phyloP scores from a whole-genome alignment of 2,797 vertebrate genomes.

The Uromys caudimaculatus region DNA sequence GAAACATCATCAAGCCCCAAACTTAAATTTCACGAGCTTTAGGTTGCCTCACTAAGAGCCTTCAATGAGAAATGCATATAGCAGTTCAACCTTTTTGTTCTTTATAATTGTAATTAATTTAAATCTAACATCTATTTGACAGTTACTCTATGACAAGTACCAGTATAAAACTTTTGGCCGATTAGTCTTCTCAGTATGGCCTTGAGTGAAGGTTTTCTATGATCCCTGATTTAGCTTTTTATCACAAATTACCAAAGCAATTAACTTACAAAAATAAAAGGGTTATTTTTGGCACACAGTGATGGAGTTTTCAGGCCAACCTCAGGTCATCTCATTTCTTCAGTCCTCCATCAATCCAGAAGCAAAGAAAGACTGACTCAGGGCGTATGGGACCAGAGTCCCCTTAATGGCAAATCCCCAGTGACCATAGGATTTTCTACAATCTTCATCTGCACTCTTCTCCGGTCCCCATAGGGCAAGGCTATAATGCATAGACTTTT shows the following conservation, averaged over 20 bases:
- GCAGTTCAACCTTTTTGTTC: neutral
- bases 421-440: neutral
- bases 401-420: neutral
- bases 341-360: neutral
- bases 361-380: neutral
- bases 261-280: neutral
- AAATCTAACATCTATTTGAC: neutral
- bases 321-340: neutral
- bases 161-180: neutral
- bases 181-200: neutral
- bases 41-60: neutral
- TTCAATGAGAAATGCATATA: neutral
- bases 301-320: neutral
- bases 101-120: neutral
- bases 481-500: neutral
- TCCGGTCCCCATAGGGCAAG: too few species aligned
- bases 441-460: too few species aligned
- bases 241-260: neutral
- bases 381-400: too few species aligned
- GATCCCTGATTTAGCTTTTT: neutral
- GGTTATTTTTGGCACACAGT: neutral
- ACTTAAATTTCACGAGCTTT: neutral
- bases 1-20: neutral
- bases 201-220: neutral
- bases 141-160: neutral